Evolutionary conservation across 2,113 vertebrate genomes (phyloP).

Genomic region (Pelobates fuscus): DNA sequence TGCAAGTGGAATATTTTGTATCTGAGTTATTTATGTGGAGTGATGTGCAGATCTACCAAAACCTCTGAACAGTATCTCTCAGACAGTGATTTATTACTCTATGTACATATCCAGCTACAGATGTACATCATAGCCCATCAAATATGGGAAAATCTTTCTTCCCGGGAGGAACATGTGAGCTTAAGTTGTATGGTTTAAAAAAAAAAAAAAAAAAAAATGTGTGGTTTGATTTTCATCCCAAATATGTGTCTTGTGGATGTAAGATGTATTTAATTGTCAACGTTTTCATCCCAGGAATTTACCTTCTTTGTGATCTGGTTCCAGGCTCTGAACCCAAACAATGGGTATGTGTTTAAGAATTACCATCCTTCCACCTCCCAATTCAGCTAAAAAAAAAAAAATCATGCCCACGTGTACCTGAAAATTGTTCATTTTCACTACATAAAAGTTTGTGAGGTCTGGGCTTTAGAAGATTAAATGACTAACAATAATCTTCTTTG

Average conservation of each 20-base stretch:
- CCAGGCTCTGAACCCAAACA: constrained; percentile 9
- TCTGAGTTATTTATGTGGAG: no score
- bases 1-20: no score
- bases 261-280: constrained; percentile 16
- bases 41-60: no score
- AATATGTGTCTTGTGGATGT: constrained; percentile 15
- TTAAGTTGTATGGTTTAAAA: background rate
- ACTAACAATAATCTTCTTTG: no score
- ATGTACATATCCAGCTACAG: background rate
- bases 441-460: no score
- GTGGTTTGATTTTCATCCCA: constrained; percentile 16
- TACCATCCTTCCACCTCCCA: background rate
- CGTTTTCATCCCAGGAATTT: constrained; percentile 11
- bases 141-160: constrained; percentile 5
- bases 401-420: background rate
- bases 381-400: background rate
- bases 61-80: no score
- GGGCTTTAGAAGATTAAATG: no score
- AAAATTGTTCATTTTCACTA: no score
- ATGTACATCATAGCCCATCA: background rate
- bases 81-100: background rate
- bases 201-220: constrained; percentile 13
- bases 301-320: constrained; percentile 9
- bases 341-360: constrained; percentile 7
- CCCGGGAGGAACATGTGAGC: constrained; percentile 6